phyloP scores from a whole-genome alignment of 2,888 invertebrate species.

The Pheosia tremula region DNA sequence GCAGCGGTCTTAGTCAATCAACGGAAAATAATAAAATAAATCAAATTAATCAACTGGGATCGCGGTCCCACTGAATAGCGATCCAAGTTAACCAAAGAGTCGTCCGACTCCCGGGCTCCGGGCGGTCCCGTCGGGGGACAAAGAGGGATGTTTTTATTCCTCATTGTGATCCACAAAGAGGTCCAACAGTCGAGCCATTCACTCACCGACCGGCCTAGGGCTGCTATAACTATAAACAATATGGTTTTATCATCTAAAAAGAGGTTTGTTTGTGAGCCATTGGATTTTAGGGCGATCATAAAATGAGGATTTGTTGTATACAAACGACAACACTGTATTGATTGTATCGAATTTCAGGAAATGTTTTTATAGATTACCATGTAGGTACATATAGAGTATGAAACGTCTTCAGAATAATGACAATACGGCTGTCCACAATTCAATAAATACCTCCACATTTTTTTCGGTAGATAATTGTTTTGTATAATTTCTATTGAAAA shows the following conservation, averaged over 20 bases:
- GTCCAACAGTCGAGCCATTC: constrained; percentile 67
- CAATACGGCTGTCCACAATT: too few relatives aligned
- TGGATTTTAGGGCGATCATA: constrained; percentile 29
- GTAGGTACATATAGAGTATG: too few relatives aligned
- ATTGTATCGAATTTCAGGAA: not conserved
- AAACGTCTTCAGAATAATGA: too few relatives aligned
- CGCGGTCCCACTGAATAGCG: too few relatives aligned
- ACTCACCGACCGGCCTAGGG: constrained; percentile 54
- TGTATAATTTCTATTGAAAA: too few relatives aligned
- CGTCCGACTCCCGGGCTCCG: constrained; percentile 46
- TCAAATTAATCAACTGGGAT: too few relatives aligned
- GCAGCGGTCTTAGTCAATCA: too few relatives aligned
- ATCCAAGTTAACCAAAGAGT: constrained; percentile 28
- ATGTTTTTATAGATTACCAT: not conserved
- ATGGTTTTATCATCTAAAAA: constrained; percentile 31
- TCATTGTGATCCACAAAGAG: constrained; percentile 70
- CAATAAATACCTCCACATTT: too few relatives aligned
- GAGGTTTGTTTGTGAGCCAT: constrained; percentile 29
- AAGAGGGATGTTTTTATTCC: constrained; percentile 74
- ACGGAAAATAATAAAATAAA: too few relatives aligned
- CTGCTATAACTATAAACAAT: constrained; percentile 45
- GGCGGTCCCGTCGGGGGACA: constrained; percentile 54
- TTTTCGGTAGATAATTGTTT: too few relatives aligned
- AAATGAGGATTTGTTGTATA: constrained; percentile 24
- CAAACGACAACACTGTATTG: constrained; percentile 19